Conservation (phyloP, 2,888 invertebrate species). For the Drosophila lutescens region DNA sequence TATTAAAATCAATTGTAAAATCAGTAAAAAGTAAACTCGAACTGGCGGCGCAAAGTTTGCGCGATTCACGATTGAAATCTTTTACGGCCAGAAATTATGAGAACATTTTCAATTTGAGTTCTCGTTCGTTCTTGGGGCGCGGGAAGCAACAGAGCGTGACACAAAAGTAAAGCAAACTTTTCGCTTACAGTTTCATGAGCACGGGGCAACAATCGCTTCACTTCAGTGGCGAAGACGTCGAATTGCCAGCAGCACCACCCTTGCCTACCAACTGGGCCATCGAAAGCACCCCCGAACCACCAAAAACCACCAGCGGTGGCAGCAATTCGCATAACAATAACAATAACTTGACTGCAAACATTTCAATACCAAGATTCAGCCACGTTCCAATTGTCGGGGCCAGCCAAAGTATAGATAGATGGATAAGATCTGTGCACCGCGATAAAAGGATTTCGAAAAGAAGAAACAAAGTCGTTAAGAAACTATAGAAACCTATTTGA, state of each 20-base stretch:
- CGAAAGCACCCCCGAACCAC: not conserved
- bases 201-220: slow-evolving; percentile 56
- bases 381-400: slow-evolving; percentile 71
- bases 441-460: not conserved
- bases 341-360: slow-evolving; percentile 79
- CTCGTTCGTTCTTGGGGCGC: slow-evolving; percentile 14
- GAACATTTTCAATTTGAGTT: slow-evolving; percentile 78
- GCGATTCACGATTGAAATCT: slow-evolving; percentile 81
- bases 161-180: slow-evolving; percentile 77
- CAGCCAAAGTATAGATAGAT: slow-evolving; percentile 53
- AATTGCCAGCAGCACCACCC: slow-evolving; percentile 60
- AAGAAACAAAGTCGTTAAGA: too few species aligned
- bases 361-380: slow-evolving; percentile 74
- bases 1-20: slow-evolving; percentile 78
- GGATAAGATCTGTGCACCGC: slow-evolving; percentile 33
- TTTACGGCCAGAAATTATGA: slow-evolving; percentile 80
- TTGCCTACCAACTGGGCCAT: slow-evolving; percentile 11
- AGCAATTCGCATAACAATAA: slow-evolving; percentile 75
- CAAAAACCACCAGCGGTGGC: slow-evolving; percentile 40
- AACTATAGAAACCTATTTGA: too few species aligned
- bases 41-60: slow-evolving; percentile 66
- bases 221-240: slow-evolving; percentile 56
- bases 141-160: slow-evolving; percentile 73
- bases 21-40: slow-evolving; percentile 71
- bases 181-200: slow-evolving; percentile 75